Base-by-base conservation (phyloP, 2,888 invertebrate genomes). In the Tineola bisselliella region DNA sequence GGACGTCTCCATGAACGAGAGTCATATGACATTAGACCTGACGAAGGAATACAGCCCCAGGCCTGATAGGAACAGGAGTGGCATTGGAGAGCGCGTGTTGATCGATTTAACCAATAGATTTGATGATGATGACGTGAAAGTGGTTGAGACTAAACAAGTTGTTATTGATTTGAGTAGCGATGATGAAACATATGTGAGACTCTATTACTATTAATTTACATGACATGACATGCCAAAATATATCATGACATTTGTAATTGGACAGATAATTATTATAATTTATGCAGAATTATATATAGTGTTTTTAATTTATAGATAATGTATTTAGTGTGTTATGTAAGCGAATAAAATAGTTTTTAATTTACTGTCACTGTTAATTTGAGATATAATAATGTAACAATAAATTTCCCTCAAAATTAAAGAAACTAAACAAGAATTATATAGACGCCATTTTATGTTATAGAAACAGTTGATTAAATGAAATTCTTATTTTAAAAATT, bases 81-180 rank as follows among this genome's bases (percentile, higher is more conserved):
- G 19, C 71, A 64, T 62, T 66, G 67, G 12, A 2, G 56, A 31
- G 15, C 2, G 54, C 4, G 33, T 12, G 31, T 33, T 58, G 15
- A 30, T 58, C 8, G 33, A 58, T n/a, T 58, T 58, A 33, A 58
- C 58, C 3, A 33, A 33, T 33, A 31, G 33, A 15, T 33, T 58
- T 65, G 65, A 61, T 0, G 81, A 84, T 64, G 83, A 86, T 66
- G 84, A 86, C 61, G 73, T 86, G 11, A 75, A 83, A 1, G 79
- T 86, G 12, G 72, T 84, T 59, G 83, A 84, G 57, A 68, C 65
- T 0, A 72, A 74, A 59, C 73, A 77, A 5, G 83, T 83, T 66
- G 72, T 88, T 11, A 83, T 88, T 33, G 79, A 80, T 8, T 67
- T 87, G 12, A 87, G 87, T 71, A 88, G 87, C 61, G 87, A 86